Evolutionary conservation across 1,140 invertebrate species (phyloP), one percentile per base, ranked within the genome.

Genomic region (Bilobella aurantiaca): DNA sequence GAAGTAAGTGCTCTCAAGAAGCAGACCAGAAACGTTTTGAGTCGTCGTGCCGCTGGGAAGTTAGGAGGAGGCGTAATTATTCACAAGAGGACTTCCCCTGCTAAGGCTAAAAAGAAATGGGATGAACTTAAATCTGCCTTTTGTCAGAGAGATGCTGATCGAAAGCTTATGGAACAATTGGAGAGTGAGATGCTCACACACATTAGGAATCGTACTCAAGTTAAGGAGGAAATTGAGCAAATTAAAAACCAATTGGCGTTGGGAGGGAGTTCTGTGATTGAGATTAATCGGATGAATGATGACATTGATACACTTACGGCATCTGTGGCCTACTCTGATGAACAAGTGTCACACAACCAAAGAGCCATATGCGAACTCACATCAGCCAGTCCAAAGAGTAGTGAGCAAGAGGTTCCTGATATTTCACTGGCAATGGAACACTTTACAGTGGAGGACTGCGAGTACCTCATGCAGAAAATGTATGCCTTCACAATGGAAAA

Each of bases 291-390:
- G 1, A 61, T 89, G 30, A 85, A 86, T 58, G 87, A 87, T 70
- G 86, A 91, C 72, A 85, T 93, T 30, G 91, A 94, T 74, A 86
- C 84, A 66, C 78, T 91, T 3, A 84, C 85, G 72, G 86, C 87
- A 58, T 93, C 93, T 75, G 85, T 94, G 32, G 85, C 87, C 66
- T 95, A 93, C 76, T 79, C 94, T 47, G 87, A 83, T 66, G 64
- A 93, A 65, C 92, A 89, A 73, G 96, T 97, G 68, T 82, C 83
- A 27, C 93, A 96, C 74, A 89, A 90, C 70, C 93, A 97, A 78
- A 84, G 87, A 47, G 87, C 87, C 66, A 91, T 94, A 76, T 85
- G 92, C 0, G 53, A 64, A 1, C 23, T 66, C 0, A 64, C 46
- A 5, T 31, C 47, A 2, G 53, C 47, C 8, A 64, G 53, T 21